Evolutionary conservation across 2,888 invertebrate genomes (phyloP).

Genomic region (Ectropis crepuscularia): DNA sequence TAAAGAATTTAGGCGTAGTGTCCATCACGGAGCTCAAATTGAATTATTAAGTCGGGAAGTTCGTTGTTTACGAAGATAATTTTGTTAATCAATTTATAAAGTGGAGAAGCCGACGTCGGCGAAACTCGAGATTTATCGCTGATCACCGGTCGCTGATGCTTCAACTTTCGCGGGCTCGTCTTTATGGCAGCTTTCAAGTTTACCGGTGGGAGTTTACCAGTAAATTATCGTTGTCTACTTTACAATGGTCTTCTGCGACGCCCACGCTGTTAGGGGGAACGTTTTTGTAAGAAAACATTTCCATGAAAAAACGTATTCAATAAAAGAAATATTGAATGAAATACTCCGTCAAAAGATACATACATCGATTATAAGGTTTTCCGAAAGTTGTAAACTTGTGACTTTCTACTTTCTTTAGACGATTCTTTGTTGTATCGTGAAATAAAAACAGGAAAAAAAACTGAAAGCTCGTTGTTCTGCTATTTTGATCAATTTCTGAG

Average conservation of each 20-base stretch:
- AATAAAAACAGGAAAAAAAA: no score
- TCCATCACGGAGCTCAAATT: constrained; percentile 21
- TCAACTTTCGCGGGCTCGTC: constrained; percentile 37
- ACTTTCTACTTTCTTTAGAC: no score
- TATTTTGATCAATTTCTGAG: no score
- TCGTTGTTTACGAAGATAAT: constrained; percentile 37
- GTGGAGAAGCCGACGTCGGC: constrained; percentile 25
- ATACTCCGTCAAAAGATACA: no score
- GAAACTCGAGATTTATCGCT: constrained; percentile 40
- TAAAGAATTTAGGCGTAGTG: background rate
- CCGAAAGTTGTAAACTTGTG: no score
- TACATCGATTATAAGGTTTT: no score
- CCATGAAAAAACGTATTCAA: no score
- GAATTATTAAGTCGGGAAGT: constrained; percentile 36
- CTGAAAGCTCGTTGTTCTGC: no score
- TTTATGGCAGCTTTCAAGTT: constrained; percentile 30
- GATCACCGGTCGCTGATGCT: constrained; percentile 42
- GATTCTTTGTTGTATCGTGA: no score
- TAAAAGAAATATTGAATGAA: no score
- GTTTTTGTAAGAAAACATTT: background rate
- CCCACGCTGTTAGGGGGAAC: constrained; percentile 21
- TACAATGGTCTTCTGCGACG: constrained; percentile 38
- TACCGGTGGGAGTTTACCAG: constrained; percentile 36
- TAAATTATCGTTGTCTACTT: constrained; percentile 41
- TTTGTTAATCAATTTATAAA: constrained; percentile 40